phyloP scores from a whole-genome alignment of 2,113 vertebrate genomes.

The Ophthalmolycus amberensis region DNA sequence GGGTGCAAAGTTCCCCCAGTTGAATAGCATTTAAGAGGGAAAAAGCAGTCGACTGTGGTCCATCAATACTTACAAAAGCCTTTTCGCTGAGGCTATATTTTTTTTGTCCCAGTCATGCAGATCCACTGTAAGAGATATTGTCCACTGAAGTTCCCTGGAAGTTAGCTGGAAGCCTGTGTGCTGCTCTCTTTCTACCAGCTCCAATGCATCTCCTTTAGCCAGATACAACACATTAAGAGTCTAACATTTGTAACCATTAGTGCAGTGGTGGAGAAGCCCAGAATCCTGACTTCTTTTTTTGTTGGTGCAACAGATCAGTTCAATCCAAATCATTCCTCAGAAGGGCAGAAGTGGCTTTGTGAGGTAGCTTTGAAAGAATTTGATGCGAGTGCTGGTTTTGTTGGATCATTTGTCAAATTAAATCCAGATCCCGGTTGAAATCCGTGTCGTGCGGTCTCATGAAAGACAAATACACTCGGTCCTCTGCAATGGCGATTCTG shows the following conservation, averaged over 20 bases:
- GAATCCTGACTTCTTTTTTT: conserved; percentile 25
- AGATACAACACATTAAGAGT: conserved; percentile 41
- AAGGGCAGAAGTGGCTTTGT: conserved; percentile 27
- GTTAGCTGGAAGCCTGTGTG: conserved; percentile 7
- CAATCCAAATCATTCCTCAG: conserved; percentile 39
- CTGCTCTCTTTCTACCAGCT: conserved; percentile 1
- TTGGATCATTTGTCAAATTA: conserved; percentile 12
- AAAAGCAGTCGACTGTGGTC: neutral
- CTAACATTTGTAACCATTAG: conserved; percentile 60
- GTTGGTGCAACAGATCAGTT: conserved; percentile 27
- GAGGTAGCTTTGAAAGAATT: conserved; percentile 11
- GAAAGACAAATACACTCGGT: neutral
- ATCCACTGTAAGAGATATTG: neutral
- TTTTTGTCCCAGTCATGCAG: neutral
- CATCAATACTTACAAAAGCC: conserved; percentile 3
- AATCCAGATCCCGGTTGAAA: conserved; percentile 1
- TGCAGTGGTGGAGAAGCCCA: conserved; percentile 7
- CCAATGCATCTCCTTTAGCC: conserved; percentile 48
- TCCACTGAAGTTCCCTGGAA: neutral
- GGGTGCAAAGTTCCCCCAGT: neutral
- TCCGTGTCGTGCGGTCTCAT: neutral
- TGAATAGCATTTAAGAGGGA: neutral
- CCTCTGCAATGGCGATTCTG: neutral
- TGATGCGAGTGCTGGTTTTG: conserved; percentile 13
- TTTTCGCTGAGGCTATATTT: neutral